phyloP scores from a whole-genome alignment of 2,113 vertebrate genomes.

The Pipa parva region DNA sequence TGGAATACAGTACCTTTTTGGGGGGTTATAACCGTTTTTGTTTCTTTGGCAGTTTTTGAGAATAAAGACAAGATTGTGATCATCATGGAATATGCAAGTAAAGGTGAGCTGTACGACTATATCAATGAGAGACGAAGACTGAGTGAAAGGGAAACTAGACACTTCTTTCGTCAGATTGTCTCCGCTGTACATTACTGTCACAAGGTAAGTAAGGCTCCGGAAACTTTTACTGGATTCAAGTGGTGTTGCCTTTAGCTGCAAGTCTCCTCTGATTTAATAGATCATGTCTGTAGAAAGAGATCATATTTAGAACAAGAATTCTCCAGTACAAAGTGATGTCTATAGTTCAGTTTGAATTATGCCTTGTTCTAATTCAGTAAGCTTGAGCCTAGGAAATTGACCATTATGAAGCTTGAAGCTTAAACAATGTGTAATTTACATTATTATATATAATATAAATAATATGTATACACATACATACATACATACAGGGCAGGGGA shows the following conservation, averaged over 20 bases:
- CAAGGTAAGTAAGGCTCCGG: slow-evolving; percentile 69
- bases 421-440: too few species aligned
- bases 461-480: too few species aligned
- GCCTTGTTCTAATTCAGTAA: too few species aligned
- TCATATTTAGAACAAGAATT: slow-evolving; percentile 12
- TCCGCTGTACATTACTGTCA: slow-evolving; percentile 96
- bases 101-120: slow-evolving; percentile 95
- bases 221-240: neutral
- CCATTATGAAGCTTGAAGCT: too few species aligned
- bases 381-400: too few species aligned
- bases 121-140: slow-evolving; percentile 89
- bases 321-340: neutral
- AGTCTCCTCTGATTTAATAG: neutral
- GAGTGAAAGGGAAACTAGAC: slow-evolving; percentile 87
- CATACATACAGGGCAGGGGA: too few species aligned
- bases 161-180: slow-evolving; percentile 95
- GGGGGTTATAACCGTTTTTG: slow-evolving; percentile 2
- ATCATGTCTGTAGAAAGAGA: slow-evolving; percentile 3
- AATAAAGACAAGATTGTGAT: slow-evolving; percentile 99
- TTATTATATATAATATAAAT: too few species aligned
- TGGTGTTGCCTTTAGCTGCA: slow-evolving; percentile 8
- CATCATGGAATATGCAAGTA: slow-evolving; percentile 91
- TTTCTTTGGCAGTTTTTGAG: slow-evolving; percentile 80
- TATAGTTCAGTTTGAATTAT: slow-evolving; percentile 3
- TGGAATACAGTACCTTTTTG: too few species aligned